Conservation (phyloP, 1,140 invertebrate genomes). For the Heliothis subflexa region DNA sequence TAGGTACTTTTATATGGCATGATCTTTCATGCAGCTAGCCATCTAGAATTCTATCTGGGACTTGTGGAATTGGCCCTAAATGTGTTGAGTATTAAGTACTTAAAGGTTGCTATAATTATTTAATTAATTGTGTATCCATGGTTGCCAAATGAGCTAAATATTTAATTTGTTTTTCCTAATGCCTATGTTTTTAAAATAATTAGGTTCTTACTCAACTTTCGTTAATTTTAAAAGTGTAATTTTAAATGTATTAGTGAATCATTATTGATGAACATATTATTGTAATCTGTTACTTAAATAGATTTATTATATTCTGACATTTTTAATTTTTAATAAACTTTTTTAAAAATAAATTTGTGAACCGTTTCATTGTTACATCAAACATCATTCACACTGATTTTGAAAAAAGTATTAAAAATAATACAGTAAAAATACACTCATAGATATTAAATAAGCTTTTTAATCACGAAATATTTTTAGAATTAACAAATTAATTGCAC, state of each 20-base stretch:
- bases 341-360: constrained; percentile 29
- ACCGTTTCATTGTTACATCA: not conserved
- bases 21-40: no score
- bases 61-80: no score
- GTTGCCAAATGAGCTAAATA: not conserved
- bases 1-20: no score
- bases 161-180: not conserved
- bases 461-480: constrained; percentile 9
- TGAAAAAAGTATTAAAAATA: not conserved
- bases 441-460: constrained; percentile 45
- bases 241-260: constrained; percentile 52
- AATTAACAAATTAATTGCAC: constrained; percentile 30
- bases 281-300: constrained; percentile 73
- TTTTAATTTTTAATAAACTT: constrained; percentile 63
- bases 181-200: not conserved
- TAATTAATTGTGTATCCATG: no score
- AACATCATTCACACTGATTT: not conserved
- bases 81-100: no score
- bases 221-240: constrained; percentile 40
- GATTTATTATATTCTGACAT: constrained; percentile 59
- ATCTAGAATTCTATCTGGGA: no score
- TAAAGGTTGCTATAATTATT: no score
- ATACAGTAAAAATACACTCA: constrained; percentile 7
- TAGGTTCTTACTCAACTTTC: constrained; percentile 13
- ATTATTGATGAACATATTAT: constrained; percentile 80